Conservation (phyloP, 2,888 invertebrate genomes). For the Chaitophorus viminalis region DNA sequence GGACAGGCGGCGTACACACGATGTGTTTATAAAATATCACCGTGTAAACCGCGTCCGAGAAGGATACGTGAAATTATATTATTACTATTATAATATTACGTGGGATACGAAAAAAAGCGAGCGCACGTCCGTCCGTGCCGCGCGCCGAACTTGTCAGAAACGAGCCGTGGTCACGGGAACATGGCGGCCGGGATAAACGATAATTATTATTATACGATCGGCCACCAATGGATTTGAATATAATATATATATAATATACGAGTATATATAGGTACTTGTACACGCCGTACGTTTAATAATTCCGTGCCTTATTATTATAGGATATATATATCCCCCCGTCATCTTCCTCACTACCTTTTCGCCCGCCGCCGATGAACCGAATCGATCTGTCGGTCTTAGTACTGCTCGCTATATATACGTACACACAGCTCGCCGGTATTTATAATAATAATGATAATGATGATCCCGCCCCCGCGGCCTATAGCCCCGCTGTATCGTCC, state of each 20-base stretch:
- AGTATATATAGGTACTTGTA: no score
- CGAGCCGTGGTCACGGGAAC: background rate
- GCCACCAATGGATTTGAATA: conserved; percentile 48
- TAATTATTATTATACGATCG: conserved; percentile 53
- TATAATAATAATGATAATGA: conserved; percentile 42
- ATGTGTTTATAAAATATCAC: no score
- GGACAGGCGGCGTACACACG: background rate
- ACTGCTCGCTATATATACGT: background rate
- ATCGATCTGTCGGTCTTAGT: conserved; percentile 42
- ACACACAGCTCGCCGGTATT: no score
- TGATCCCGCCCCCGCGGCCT: background rate
- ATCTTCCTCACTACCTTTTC: background rate
- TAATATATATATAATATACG: no score
- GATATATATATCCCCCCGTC: background rate
- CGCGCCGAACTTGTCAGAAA: conserved; percentile 36
- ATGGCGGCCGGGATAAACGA: background rate
- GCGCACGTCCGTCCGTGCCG: background rate
- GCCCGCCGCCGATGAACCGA: conserved; percentile 25
- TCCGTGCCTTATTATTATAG: conserved; percentile 52
- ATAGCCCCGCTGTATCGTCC: background rate
- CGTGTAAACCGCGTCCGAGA: no score
- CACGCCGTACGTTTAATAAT: conserved; percentile 29
- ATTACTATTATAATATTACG: no score
- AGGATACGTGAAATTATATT: no score
- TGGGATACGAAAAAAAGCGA: no score